Percentiles rank a stretch among this genome's conserved stretches.
phyloP scores from a whole-genome alignment of 2,797 vertebrate genomes.

The Cichlasoma orientale region DNA sequence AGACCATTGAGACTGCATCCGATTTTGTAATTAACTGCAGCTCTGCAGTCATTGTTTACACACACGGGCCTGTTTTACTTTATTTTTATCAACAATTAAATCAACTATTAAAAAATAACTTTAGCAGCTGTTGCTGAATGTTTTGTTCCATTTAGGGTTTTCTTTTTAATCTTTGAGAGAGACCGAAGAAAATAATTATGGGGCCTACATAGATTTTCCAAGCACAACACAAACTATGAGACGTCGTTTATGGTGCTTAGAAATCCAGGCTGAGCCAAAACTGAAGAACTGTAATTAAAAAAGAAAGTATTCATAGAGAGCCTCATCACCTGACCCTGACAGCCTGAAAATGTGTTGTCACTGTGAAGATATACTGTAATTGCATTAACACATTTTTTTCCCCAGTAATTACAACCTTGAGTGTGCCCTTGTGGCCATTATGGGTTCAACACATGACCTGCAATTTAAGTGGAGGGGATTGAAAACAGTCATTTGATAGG shows the following conservation, averaged over 20 bases:
- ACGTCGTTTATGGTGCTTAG: too few relatives aligned
- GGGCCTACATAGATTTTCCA: background rate
- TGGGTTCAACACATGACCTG: slow-evolving; percentile 42
- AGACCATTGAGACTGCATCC: background rate
- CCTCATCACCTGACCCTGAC: background rate
- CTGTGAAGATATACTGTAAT: background rate
- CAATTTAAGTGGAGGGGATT: background rate
- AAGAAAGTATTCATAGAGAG: background rate
- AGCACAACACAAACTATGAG: background rate
- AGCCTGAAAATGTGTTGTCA: background rate
- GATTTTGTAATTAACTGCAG: background rate
- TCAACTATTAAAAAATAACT: background rate
- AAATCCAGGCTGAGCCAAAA: background rate
- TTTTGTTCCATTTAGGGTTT: background rate
- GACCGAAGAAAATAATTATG: background rate
- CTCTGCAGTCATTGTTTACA: background rate
- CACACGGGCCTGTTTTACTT: background rate
- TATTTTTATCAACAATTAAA: too few relatives aligned
- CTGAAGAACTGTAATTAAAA: background rate
- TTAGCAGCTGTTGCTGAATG: background rate
- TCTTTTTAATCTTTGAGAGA: too few relatives aligned
- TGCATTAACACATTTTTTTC: background rate
- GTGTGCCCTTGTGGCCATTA: slow-evolving; percentile 9
- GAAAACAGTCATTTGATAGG: background rate
- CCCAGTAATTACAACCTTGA: background rate